A percentile compares a stretch with the other conserved stretches of the same genome.
phyloP scores from a whole-genome alignment of 2,888 invertebrate species.

The Dolomedes plantarius region DNA sequence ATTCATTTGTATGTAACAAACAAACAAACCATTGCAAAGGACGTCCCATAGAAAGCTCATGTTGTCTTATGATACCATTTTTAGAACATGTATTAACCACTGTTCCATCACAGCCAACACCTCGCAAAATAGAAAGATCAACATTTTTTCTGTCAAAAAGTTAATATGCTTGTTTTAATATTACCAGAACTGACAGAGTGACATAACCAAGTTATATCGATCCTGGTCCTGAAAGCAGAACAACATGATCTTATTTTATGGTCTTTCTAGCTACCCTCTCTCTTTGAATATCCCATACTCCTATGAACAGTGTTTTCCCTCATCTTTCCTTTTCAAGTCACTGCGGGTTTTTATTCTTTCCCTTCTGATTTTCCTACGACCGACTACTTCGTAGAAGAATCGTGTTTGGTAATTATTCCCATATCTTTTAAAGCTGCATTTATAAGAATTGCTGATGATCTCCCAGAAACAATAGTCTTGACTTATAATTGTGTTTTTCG shows the following conservation, averaged over 20 bases:
- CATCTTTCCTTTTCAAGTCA: not conserved
- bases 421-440: conserved; percentile 26
- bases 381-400: not conserved
- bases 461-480: not conserved
- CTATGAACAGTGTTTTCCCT: not conserved
- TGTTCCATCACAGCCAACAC: not conserved
- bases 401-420: not conserved
- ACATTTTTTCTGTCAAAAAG: not conserved
- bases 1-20: no score
- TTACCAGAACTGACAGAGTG: not conserved
- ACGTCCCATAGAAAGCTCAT: not conserved
- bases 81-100: not conserved
- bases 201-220: not conserved
- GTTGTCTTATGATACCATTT: not conserved
- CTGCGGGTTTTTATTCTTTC: not conserved
- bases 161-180: not conserved
- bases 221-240: not conserved
- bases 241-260: conserved; percentile 7
- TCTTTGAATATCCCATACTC: not conserved
- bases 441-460: conserved; percentile 13
- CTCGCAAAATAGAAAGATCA: not conserved
- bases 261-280: not conserved
- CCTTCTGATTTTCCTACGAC: not conserved
- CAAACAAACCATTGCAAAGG: not conserved
- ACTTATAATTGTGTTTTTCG: conserved; percentile 1